phyloP scores from a whole-genome alignment of 1,140 invertebrate species.

The Littorina saxatilis region DNA sequence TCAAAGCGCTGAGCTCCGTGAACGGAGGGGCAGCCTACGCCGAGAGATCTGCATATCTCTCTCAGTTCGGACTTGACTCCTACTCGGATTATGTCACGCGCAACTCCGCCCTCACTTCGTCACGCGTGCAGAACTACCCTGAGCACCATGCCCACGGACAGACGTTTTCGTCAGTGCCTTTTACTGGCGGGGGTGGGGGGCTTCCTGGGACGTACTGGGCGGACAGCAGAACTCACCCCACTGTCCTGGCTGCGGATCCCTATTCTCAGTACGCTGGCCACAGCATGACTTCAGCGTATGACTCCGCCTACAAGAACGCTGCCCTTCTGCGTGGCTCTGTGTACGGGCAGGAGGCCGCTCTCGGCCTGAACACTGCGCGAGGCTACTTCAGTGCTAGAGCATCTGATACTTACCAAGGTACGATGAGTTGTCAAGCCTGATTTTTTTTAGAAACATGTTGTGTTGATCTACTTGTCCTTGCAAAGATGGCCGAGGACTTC shows the following conservation, averaged over 20 bases:
- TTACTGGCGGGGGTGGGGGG: constrained; percentile 49
- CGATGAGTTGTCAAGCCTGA: too few relatives aligned
- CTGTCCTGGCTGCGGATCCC: constrained; percentile 48
- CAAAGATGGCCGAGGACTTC: too few relatives aligned
- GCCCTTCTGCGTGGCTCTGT: constrained; percentile 52
- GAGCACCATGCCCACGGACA: constrained; percentile 51
- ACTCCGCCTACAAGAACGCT: constrained; percentile 61
- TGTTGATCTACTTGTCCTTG: too few relatives aligned
- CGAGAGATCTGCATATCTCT: constrained; percentile 59
- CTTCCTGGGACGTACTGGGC: constrained; percentile 56
- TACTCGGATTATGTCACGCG: constrained; percentile 61
- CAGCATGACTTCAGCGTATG: constrained; percentile 57
- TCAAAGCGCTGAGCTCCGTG: constrained; percentile 56
- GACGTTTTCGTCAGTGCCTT: constrained; percentile 53
- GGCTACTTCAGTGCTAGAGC: constrained; percentile 52
- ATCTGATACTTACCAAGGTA: constrained; percentile 65
- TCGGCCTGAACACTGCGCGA: constrained; percentile 56
- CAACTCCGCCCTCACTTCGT: constrained; percentile 23
- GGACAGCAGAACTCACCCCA: constrained; percentile 53
- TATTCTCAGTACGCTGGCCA: constrained; percentile 60
- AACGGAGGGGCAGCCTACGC: constrained; percentile 51
- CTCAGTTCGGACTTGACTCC: constrained; percentile 57
- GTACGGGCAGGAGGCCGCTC: constrained; percentile 55
- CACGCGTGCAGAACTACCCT: too few relatives aligned
- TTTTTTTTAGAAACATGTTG: too few relatives aligned